These are phyloP conservation scores for Lethrus apterus DNA, from an alignment of 1,140 invertebrate genomes.

Conservation along the genomic window DNA sequence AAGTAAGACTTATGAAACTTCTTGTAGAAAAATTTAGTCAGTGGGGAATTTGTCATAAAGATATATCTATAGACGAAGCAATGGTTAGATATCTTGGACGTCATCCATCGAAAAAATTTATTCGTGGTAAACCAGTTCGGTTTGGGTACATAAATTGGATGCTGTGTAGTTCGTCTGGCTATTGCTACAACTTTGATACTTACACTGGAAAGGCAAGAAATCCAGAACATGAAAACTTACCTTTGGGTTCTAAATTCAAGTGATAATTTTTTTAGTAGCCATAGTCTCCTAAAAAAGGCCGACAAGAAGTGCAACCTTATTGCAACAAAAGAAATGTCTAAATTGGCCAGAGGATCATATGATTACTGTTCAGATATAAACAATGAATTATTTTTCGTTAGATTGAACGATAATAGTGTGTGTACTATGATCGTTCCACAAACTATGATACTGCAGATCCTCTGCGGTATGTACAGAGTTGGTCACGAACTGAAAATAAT, in stretches of 20 bases:
- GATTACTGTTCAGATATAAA: not conserved
- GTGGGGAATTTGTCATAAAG: slow-evolving; percentile 10
- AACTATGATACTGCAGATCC: not conserved
- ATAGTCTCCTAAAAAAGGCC: not conserved
- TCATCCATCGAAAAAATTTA: slow-evolving; percentile 18
- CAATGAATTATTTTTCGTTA: not conserved
- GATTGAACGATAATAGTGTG: slow-evolving; percentile 7
- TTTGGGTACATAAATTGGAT: slow-evolving; percentile 33
- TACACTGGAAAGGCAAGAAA: not conserved
- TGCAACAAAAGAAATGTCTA: not conserved
- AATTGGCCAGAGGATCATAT: not conserved
- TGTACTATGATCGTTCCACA: slow-evolving; percentile 1
- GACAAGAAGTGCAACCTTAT: not conserved
- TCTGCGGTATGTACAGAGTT: not conserved
- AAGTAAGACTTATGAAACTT: slow-evolving; percentile 4
- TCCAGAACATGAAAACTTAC: not conserved
- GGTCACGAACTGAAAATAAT: not conserved
- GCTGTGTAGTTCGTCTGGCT: slow-evolving; percentile 25
- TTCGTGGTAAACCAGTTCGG: slow-evolving; percentile 23
- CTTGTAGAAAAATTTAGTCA: slow-evolving; percentile 5
- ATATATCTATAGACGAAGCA: slow-evolving; percentile 9
- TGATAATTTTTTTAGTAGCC: not conserved
- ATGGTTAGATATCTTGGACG: slow-evolving; percentile 14
- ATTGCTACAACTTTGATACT: slow-evolving; percentile 28
- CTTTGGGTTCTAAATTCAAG: not conserved